Evolutionary conservation across 1,140 invertebrate species (phyloP), one percentile per base, ranked within the genome.

Genomic region (Zaprionus nigranus): DNA sequence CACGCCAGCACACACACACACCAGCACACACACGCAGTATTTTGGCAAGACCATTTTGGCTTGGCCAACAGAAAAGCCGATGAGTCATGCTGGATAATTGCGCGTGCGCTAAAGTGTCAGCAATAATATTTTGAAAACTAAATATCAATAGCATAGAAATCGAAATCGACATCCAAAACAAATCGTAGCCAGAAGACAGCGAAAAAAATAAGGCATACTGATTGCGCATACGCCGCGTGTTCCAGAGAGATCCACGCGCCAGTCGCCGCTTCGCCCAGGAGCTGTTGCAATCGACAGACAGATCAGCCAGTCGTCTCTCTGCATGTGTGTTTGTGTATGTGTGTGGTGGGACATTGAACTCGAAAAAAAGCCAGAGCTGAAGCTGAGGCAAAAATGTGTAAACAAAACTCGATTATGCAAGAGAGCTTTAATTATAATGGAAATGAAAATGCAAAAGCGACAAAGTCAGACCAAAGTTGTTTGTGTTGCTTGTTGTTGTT

Each of bases 51-150:
- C 66, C 62, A 51, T 70, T 81, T 43, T 24, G 38, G 59, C 53
- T 78, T 75, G 76, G 71, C 49, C 76, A 74, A 75, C 79, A 66
- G 66, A 78, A 88, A 90, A 76, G 54, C 78, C 85, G 75, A 90
- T 90, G 85, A 79, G 85, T 90, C 85, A 90, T 82, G 81, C 79
- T 72, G 69, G 63, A 85, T 90, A 90, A 90, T 90, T 90, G 85
- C 78, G 81, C 81, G 71, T 80, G 71, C 78, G 80, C 80, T 66
- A 87, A 74, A 59, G 62, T 64, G 64, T 38, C 53, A 74, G 69
- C 64, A 74, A 78, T 79, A 88, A 75, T 80, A 88, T 80, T 82
- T 75, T 81, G 78, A 66, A 81, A 83, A 71, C 78, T 73, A 82
- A 82, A 72, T 80, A 78, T 78, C 58, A 66, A 75, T 75, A 51